Percentiles rank a stretch among this genome's conserved stretches.
Evolutionary conservation across 2,113 vertebrate species (phyloP).

Genomic region (Ceyx margarethae): DNA sequence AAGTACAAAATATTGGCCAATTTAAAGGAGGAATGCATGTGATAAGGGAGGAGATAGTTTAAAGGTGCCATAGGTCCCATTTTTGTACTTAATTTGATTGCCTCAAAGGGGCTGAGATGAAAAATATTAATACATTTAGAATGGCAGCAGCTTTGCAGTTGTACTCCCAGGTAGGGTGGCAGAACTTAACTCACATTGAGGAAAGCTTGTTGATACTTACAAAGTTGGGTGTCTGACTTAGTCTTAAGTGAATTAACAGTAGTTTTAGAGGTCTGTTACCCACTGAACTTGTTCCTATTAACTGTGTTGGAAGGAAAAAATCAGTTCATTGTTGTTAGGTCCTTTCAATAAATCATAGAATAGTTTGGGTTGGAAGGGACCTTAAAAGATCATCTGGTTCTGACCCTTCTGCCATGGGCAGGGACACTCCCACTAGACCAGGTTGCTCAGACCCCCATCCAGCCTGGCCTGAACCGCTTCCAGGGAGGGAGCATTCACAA

Average conservation of each 20-base stretch:
- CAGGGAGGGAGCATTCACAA: too few relatives aligned
- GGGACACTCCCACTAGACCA: too few relatives aligned
- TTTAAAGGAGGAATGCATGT: neutral
- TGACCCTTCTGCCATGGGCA: too few relatives aligned
- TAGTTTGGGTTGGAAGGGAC: too few relatives aligned
- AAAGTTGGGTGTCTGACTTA: neutral
- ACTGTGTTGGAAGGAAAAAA: neutral
- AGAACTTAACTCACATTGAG: conserved; percentile 46
- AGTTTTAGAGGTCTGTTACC: too few relatives aligned
- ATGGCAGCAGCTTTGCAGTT: conserved; percentile 65
- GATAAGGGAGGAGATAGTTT: neutral
- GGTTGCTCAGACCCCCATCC: too few relatives aligned
- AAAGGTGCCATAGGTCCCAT: neutral
- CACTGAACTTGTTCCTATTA: too few relatives aligned
- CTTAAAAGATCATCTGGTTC: too few relatives aligned
- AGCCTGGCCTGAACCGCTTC: too few relatives aligned
- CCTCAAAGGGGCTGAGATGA: neutral
- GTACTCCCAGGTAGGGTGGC: neutral
- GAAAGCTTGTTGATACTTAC: conserved; percentile 27
- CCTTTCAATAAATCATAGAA: neutral
- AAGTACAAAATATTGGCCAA: neutral
- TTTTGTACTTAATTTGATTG: neutral
- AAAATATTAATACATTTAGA: conserved; percentile 16
- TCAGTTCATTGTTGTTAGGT: neutral
- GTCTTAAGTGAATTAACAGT: neutral